Conservation (phyloP, 2,797 vertebrate genomes). For the Heliangelus exortis region DNA sequence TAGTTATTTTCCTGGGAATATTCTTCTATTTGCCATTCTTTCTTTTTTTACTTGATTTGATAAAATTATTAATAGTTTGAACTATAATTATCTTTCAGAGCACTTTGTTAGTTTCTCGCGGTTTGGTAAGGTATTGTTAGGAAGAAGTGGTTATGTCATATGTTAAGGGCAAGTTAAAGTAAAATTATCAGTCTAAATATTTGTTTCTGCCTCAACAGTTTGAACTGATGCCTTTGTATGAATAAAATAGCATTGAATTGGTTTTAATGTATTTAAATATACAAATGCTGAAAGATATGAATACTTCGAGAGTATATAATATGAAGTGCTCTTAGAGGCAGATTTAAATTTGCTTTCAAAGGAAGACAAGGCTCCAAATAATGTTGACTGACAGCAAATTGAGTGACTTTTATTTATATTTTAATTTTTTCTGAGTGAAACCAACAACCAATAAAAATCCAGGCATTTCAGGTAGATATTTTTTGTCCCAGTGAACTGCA, state of each 20-base stretch:
- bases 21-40: slow-evolving; percentile 39
- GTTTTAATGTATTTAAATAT: not conserved
- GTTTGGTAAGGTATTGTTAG: not conserved
- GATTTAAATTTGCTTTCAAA: not conserved
- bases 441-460: not conserved
- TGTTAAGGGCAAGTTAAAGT: slow-evolving; percentile 26
- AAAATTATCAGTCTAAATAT: slow-evolving; percentile 20
- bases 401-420: not conserved
- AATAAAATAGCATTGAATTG: not conserved
- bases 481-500: not conserved
- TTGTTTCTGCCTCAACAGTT: not conserved
- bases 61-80: slow-evolving; percentile 47
- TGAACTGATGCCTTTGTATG: not conserved
- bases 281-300: not conserved
- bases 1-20: not conserved
- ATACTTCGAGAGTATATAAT: not conserved
- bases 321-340: not conserved
- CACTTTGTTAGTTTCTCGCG: slow-evolving; percentile 7
- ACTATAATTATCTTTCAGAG: slow-evolving; percentile 3
- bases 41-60: slow-evolving; percentile 22
- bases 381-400: not conserved
- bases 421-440: not conserved
- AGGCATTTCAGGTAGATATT: not conserved
- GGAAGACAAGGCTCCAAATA: not conserved
- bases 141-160: slow-evolving; percentile 19